Percentiles rank a stretch among this genome's conserved stretches.
phyloP scores from a whole-genome alignment of 2,888 invertebrate genomes.

The Stenotaenia linearis region DNA sequence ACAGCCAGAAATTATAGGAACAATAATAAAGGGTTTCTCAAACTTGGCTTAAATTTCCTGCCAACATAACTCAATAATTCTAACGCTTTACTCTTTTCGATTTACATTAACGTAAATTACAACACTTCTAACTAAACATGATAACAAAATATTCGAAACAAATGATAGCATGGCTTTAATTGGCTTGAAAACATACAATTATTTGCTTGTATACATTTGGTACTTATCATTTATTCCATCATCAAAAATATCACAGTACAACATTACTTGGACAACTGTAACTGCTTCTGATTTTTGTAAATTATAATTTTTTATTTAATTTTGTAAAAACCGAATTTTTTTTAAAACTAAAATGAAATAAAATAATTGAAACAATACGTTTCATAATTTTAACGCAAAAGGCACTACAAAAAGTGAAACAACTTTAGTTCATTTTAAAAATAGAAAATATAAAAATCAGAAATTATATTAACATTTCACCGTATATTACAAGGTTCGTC shows the following conservation, averaged over 20 bases:
- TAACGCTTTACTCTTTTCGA: no score
- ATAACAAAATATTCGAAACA: no score
- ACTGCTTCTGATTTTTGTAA: background rate
- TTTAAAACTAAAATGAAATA: background rate
- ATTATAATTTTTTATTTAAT: background rate
- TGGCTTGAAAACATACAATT: background rate
- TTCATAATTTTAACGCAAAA: background rate
- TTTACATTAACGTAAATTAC: no score
- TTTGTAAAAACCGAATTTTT: no score
- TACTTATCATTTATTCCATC: background rate
- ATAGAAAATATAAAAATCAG: background rate
- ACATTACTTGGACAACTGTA: background rate
- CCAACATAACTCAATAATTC: no score
- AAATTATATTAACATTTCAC: background rate
- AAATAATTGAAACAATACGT: background rate
- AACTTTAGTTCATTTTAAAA: background rate
- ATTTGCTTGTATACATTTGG: background rate
- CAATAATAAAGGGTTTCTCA: no score
- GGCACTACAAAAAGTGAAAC: background rate
- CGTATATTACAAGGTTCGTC: background rate
- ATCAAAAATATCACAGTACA: conserved; percentile 15
- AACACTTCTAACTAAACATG: no score
- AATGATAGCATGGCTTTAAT: background rate
- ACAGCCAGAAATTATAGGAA: no score
- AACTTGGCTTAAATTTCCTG: no score